Percentiles rank a stretch among this genome's conserved stretches.
Conservation (phyloP, 2,113 vertebrate species). For the Syngnathus typhle region DNA sequence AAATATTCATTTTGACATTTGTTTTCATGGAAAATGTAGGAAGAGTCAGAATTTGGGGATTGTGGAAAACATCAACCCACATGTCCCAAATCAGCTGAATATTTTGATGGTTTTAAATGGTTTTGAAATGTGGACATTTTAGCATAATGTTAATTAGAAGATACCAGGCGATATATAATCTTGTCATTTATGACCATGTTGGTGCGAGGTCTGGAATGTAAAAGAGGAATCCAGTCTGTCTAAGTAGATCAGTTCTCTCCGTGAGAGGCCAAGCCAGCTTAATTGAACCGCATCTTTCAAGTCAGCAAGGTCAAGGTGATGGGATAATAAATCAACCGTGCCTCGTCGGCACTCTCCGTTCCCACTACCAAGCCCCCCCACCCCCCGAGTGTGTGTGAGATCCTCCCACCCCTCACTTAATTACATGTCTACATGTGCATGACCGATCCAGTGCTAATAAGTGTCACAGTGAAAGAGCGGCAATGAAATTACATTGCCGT, state of each 20-base stretch:
- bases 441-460: conserved; percentile 58
- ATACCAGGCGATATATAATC: neutral
- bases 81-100: neutral
- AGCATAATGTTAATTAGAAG: neutral
- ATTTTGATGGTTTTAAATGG: too few relatives aligned
- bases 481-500: conserved; percentile 20
- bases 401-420: conserved; percentile 44
- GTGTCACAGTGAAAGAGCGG: conserved; percentile 42
- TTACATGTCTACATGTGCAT: conserved; percentile 60
- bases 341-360: conserved; percentile 18
- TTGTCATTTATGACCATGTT: neutral
- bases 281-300: conserved; percentile 62
- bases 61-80: neutral
- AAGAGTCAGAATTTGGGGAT: neutral
- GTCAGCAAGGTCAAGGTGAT: conserved; percentile 67
- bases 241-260: conserved; percentile 46
- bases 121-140: neutral
- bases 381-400: neutral
- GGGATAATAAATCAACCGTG: conserved; percentile 64
- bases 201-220: neutral
- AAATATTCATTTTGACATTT: neutral
- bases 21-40: neutral
- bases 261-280: conserved; percentile 40
- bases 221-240: neutral
- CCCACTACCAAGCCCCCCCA: conserved; percentile 6